Evolutionary conservation across 2,888 invertebrate genomes (phyloP).

Genomic region (Drosophila paramelanica): DNA sequence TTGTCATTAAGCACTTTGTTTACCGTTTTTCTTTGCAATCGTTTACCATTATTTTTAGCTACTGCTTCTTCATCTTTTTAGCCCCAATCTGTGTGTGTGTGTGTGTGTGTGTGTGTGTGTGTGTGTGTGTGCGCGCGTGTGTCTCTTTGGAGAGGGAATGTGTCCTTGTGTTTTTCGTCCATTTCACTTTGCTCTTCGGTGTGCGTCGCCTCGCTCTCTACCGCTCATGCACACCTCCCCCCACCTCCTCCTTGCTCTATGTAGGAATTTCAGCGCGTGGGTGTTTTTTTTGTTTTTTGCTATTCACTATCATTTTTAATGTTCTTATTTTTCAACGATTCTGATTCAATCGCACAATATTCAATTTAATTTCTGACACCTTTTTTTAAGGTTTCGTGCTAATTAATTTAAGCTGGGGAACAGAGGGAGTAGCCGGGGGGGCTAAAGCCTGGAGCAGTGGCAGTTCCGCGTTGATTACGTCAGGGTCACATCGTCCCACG

Average conservation of each 20-base stretch:
- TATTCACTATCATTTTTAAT: not conserved
- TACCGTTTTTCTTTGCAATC: constrained; percentile 27
- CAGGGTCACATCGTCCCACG: constrained; percentile 31
- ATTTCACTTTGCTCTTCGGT: constrained; percentile 9
- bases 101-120: constrained; percentile 1
- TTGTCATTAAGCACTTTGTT: constrained; percentile 38
- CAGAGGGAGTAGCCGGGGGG: too few species aligned
- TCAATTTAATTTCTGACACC: constrained; percentile 48
- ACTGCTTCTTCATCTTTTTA: not conserved
- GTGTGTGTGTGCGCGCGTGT: not conserved
- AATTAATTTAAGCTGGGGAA: constrained; percentile 39
- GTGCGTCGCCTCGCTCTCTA: not conserved
- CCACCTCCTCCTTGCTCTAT: too few species aligned
- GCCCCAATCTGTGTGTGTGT: constrained; percentile 1
- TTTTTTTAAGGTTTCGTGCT: constrained; percentile 44
- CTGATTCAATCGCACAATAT: constrained; percentile 47
- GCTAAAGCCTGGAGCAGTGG: constrained; percentile 2
- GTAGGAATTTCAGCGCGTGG: not conserved
- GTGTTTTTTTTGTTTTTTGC: not conserved
- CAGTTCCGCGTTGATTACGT: constrained; percentile 49
- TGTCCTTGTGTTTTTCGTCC: constrained; percentile 24
- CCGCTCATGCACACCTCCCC: not conserved
- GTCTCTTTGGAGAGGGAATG: not conserved
- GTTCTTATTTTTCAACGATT: constrained; percentile 2
- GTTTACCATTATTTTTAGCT: constrained; percentile 14